Evolutionary conservation across 2,113 vertebrate genomes (phyloP).

Genomic region (Riparia riparia): DNA sequence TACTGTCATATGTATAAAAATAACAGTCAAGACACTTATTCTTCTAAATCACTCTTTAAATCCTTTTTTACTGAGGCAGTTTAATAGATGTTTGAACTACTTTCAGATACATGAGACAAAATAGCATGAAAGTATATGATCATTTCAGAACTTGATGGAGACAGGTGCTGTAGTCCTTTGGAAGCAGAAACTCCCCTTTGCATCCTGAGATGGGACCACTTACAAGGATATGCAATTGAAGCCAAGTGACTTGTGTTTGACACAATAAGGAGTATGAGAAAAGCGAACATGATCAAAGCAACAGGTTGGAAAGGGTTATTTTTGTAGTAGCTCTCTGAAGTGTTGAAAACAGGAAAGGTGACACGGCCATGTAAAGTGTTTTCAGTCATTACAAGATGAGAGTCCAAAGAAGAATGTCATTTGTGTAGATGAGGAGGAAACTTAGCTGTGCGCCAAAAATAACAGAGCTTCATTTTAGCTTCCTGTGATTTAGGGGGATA

Average conservation of each 20-base stretch:
- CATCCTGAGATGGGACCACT: not conserved
- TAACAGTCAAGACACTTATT: not conserved
- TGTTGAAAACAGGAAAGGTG: not conserved
- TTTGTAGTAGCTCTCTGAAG: not conserved
- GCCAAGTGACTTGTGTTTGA: not conserved
- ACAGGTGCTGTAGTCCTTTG: not conserved
- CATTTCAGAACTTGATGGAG: not conserved
- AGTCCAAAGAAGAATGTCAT: not conserved
- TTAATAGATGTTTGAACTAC: not conserved
- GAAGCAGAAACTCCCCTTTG: not conserved
- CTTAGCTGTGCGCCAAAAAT: not conserved
- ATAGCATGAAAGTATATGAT: not conserved
- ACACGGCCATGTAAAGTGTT: not conserved
- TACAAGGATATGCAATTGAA: not conserved
- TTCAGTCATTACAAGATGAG: not conserved
- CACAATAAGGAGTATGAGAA: not conserved
- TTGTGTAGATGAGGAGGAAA: not conserved
- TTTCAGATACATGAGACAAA: not conserved
- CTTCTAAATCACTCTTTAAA: not conserved
- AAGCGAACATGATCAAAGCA: not conserved
- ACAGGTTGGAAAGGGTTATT: not conserved
- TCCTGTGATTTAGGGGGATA: not conserved
- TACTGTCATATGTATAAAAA: not conserved
- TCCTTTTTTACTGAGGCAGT: not conserved
- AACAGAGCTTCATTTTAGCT: not conserved